A percentile compares a stretch with the other conserved stretches of the same genome.
Conservation (phyloP, 2,113 vertebrate genomes). For the Potamarius usumacintae region DNA sequence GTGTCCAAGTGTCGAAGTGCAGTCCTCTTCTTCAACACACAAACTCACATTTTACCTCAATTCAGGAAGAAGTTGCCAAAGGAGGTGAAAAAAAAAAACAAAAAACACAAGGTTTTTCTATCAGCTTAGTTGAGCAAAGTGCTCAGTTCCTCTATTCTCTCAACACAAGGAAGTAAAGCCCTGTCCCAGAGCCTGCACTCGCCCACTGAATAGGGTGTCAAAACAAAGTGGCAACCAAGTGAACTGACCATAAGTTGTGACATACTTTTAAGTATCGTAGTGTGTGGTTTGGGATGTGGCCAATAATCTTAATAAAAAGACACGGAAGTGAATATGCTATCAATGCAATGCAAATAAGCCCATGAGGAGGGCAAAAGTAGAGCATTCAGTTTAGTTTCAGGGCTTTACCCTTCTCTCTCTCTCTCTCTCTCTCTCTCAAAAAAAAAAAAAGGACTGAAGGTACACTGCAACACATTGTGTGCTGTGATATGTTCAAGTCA, state of each 20-base stretch:
- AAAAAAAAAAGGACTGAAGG: no score
- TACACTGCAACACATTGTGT: background rate
- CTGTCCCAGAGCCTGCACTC: constrained; percentile 25
- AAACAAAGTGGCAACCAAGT: background rate
- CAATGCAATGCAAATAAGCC: constrained; percentile 76
- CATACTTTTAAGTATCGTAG: constrained; percentile 3
- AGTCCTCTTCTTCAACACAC: background rate
- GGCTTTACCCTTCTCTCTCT: background rate
- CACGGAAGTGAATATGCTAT: constrained; percentile 71
- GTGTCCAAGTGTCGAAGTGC: background rate
- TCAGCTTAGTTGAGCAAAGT: constrained; percentile 34
- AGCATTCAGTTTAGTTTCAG: background rate
- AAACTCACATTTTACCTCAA: constrained; percentile 34
- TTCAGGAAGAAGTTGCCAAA: background rate
- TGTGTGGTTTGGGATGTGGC: constrained; percentile 11
- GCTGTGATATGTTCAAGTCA: background rate
- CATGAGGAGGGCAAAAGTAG: background rate
- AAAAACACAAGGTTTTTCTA: background rate
- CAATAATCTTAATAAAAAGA: constrained; percentile 59
- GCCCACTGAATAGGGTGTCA: background rate
- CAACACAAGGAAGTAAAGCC: constrained; percentile 76
- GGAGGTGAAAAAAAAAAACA: background rate
- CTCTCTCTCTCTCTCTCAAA: background rate
- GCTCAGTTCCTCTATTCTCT: constrained; percentile 77
- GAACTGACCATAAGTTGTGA: background rate